Evolutionary conservation across 37 sponge, comb jelly and placozoan species (phyloP).

Genomic region (Hormiphora californensis): DNA sequence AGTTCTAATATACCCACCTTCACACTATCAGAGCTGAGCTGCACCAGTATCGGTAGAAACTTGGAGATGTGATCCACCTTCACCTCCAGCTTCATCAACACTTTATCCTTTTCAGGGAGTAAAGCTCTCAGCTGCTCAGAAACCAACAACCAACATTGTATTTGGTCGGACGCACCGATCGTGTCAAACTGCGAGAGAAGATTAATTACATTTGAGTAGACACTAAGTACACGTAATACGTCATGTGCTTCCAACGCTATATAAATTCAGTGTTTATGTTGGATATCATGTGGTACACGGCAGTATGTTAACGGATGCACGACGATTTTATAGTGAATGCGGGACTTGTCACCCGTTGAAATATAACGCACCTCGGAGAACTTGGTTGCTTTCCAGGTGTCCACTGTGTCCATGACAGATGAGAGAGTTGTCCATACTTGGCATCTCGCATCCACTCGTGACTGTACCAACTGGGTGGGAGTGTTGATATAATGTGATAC

Average conservation of each 20-base stretch:
- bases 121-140: constrained; percentile 8
- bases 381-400: constrained; percentile 29
- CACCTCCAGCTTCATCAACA: constrained; percentile 9
- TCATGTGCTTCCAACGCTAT: too few relatives aligned
- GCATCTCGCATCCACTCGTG: constrained; percentile 4
- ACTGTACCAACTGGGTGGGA: neutral
- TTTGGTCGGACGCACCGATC: neutral
- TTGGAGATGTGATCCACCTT: constrained; percentile 31
- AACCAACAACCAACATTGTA: neutral
- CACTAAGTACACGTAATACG: too few relatives aligned
- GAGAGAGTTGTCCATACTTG: constrained; percentile 3
- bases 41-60: constrained; percentile 13
- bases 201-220: too few relatives aligned
- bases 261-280: too few relatives aligned
- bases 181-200: constrained; percentile 37
- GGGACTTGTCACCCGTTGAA: too few relatives aligned
- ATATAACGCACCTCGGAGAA: constrained; percentile 41
- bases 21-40: constrained; percentile 49
- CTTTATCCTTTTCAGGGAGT: neutral
- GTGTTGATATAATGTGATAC: too few relatives aligned
- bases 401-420: neutral
- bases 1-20: too few relatives aligned
- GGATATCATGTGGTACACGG: too few relatives aligned
- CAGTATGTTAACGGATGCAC: too few relatives aligned
- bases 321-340: too few relatives aligned